Percentiles rank a stretch among this genome's conserved stretches.
Evolutionary conservation across 2,113 vertebrate species (phyloP).

Genomic region (Cynoglossus semilaevis): DNA sequence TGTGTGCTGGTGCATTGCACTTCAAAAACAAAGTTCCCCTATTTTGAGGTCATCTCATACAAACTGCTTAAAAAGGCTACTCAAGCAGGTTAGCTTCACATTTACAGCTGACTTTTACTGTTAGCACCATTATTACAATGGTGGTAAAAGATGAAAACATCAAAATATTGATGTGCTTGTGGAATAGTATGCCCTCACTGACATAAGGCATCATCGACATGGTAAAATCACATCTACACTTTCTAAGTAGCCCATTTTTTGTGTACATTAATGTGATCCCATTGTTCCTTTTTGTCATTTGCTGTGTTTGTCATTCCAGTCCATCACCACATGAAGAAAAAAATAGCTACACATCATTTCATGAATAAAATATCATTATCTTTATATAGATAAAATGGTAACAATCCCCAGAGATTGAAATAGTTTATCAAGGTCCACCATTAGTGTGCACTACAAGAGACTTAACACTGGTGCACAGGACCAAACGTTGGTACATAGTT

Average conservation of each 20-base stretch:
- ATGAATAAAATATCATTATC: conserved; percentile 70
- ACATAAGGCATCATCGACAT: conserved; percentile 56
- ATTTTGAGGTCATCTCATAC: conserved; percentile 34
- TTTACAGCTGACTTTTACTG: conserved; percentile 45
- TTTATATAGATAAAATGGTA: conserved; percentile 75
- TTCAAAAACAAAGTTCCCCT: conserved; percentile 22
- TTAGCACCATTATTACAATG: conserved; percentile 61
- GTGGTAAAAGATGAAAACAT: conserved; percentile 54
- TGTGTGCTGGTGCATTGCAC: conserved; percentile 45
- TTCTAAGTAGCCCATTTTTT: conserved; percentile 29
- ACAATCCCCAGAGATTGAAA: conserved; percentile 73
- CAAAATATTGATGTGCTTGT: conserved; percentile 57
- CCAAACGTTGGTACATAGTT: conserved; percentile 47
- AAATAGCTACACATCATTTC: conserved; percentile 56
- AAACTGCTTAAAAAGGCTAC: conserved; percentile 46
- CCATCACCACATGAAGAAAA: conserved; percentile 56
- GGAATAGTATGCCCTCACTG: conserved; percentile 62
- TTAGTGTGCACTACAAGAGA: conserved; percentile 46
- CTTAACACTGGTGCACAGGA: conserved; percentile 53
- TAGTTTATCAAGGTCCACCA: conserved; percentile 57
- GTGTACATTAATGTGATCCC: conserved; percentile 59
- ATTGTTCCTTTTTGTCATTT: conserved; percentile 31
- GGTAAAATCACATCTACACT: conserved; percentile 48
- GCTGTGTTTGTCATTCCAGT: conserved; percentile 47
- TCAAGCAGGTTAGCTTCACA: conserved; percentile 43